These are phyloP conservation scores for Meloidogyne hapla DNA, from an alignment of 1,140 invertebrate species.

Conservation along the genomic window DNA sequence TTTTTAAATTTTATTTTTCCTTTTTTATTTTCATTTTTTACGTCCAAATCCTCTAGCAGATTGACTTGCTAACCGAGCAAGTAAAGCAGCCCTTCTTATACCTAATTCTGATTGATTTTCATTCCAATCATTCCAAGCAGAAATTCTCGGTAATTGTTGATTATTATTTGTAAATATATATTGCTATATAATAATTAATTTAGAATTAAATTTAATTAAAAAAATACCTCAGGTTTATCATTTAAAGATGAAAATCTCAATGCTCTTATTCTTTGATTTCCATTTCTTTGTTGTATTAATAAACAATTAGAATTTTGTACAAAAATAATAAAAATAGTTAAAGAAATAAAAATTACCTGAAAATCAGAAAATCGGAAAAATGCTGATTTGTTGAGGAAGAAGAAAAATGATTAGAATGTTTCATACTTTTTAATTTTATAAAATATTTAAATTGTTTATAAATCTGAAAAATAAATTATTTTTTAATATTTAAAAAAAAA, in stretches of 20 bases:
- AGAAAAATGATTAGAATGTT: neutral
- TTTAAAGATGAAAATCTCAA: neutral
- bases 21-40: neutral
- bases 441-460: no score
- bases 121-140: constrained; percentile 12
- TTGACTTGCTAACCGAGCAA: constrained; percentile 16
- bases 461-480: no score
- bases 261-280: constrained; percentile 3
- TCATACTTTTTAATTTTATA: no score
- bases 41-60: constrained; percentile 21
- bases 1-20: neutral
- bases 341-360: neutral
- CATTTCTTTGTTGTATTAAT: neutral
- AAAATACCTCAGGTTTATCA: no score
- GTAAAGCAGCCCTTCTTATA: constrained; percentile 7
- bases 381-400: neutral
- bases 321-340: constrained; percentile 1
- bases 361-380: neutral
- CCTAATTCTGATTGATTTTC: neutral
- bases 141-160: neutral
- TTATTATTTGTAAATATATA: neutral
- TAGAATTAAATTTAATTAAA: no score
- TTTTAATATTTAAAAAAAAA: no score
- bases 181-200: neutral
- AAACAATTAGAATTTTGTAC: neutral